These are phyloP conservation scores for Chouioia cunea DNA, from an alignment of 2,888 invertebrate genomes.

Conservation along the genomic window DNA sequence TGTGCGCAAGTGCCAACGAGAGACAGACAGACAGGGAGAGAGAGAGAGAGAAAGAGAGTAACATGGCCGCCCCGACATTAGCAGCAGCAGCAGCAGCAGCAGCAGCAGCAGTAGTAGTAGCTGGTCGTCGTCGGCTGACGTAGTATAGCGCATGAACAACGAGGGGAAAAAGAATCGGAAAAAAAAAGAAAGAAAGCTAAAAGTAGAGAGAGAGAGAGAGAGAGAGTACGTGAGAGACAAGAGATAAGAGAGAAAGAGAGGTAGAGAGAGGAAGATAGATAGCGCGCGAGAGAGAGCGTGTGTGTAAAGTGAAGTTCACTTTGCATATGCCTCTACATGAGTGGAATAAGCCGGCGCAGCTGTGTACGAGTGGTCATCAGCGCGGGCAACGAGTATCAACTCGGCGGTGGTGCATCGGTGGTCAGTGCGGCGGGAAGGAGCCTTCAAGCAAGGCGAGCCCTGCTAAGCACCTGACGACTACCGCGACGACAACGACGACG, in stretches of 20 bases:
- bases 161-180: too few species aligned
- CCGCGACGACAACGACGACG: neutral
- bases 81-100: neutral
- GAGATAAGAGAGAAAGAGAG: conserved; percentile 19
- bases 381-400: conserved; percentile 8
- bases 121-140: neutral
- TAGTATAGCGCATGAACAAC: neutral
- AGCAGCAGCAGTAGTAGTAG: neutral
- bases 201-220: neutral
- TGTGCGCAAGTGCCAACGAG: conserved; percentile 17
- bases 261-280: conserved; percentile 37
- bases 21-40: neutral
- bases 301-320: conserved; percentile 64
- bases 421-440: neutral
- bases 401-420: conserved; percentile 15
- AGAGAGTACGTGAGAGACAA: too few species aligned
- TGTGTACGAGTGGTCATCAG: neutral
- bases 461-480: conserved; percentile 14
- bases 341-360: conserved; percentile 36
- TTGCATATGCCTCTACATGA: conserved; percentile 58
- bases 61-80: neutral
- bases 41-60: conserved; percentile 8
- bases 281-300: conserved; percentile 57
- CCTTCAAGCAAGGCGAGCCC: neutral
- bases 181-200: conserved; percentile 8